Evolutionary conservation across 2,888 invertebrate genomes (phyloP), one percentile per base, ranked within the genome.

Genomic region (Shargacucullia verbasci): DNA sequence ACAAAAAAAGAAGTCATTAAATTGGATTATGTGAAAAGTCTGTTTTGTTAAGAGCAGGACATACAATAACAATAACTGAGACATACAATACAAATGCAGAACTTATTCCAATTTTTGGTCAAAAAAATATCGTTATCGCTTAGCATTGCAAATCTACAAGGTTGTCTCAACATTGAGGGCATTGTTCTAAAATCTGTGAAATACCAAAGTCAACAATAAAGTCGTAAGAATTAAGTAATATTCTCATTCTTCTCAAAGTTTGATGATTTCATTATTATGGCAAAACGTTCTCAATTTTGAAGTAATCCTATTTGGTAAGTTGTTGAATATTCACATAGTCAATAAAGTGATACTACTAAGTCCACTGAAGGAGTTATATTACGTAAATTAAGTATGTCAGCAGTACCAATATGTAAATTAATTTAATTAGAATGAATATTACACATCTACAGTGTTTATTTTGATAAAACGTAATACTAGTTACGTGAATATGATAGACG

Each of bases 141-240:
- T 48, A 34, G 35, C 47, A 49, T 68, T 48, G 9, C 59, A 52
- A 61, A 59, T 68, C 35, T 10, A 6, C 65, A 65, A 66, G 58
- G 67, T 59, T 70, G 53, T 45, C 53, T 59, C 50, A 59, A 38
- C 35, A 65, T 65, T 57, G 39, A 48, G 40, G 60, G 54, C 68
- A 70, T 73, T 77, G 75, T 75, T 75, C 48, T 65, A 45, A 56
- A 70, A 48, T 50, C 67, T 60, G 48, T 53, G 64, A 70, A 77
- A 78, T 59, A 58, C 47, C 59, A 59, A 75, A 67, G 49, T 48
- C 29, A 68, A 71, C 67, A 73, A 70, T 73, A 59, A 65, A 65
- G 49, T 67, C 29, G 53, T 75, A 63, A 75, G 35, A 65, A 29
- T 70, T 49, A 58, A 66, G 60, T 70, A 77, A 78, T 70, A 39